Conservation (phyloP, 2,888 invertebrate species). For the Quadroppia sp. region DNA sequence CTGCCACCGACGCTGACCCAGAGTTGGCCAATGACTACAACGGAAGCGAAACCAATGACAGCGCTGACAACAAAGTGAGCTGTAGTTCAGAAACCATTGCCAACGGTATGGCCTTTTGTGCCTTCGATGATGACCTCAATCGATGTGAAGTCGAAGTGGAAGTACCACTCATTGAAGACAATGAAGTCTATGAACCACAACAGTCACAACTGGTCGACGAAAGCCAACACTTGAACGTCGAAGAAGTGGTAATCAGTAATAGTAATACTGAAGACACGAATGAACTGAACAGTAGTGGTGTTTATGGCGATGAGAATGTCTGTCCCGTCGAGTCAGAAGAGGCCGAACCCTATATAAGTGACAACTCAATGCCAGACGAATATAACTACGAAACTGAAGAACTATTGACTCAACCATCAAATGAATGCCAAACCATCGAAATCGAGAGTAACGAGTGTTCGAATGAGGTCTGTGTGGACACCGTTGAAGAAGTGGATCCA, state of each 20-base stretch:
- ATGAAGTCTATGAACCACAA: conserved; percentile 15
- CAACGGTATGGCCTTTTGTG: conserved; percentile 8
- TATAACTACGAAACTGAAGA: conserved; percentile 27
- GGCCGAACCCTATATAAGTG: neutral
- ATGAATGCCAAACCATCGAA: conserved; percentile 6
- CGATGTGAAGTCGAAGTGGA: conserved; percentile 12
- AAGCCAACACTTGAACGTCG: neutral
- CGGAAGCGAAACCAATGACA: neutral
- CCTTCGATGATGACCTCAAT: neutral
- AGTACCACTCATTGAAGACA: neutral
- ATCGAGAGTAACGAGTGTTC: conserved; percentile 23
- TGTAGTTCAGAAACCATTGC: conserved; percentile 33
- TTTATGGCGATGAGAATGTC: conserved; percentile 19
- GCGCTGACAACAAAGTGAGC: conserved; percentile 27
- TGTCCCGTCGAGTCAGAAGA: neutral
- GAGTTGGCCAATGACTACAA: neutral
- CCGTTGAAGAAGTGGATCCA: neutral
- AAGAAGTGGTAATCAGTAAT: conserved; percentile 19
- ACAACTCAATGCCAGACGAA: neutral
- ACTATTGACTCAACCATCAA: neutral
- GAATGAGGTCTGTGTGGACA: conserved; percentile 6
- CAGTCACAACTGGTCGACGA: conserved; percentile 15
- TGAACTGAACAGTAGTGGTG: conserved; percentile 10
- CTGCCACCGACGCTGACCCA: neutral
- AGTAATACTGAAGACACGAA: conserved; percentile 11